Evolutionary conservation across 2,113 vertebrate species (phyloP), one percentile per base, ranked within the genome.

Genomic region (Maccullochella peelii): DNA sequence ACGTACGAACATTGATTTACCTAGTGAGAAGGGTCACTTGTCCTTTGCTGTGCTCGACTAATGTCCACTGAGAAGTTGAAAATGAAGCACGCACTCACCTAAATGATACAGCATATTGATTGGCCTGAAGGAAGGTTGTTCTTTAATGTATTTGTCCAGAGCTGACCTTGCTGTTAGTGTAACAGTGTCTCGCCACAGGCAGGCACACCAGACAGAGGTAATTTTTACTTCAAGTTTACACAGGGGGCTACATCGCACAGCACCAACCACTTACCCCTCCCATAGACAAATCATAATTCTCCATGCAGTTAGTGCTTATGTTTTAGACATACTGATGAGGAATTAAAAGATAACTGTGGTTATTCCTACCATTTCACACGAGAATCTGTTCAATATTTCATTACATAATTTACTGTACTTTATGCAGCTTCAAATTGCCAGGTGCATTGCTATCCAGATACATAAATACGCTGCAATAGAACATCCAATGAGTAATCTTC

Each of bases 81-180:
- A 73, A 87, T 84, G 25, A 74, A 83, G 80, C 67, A 40, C 42
- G 5, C 33, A n/a, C 76, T 83, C 66, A 81, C 66, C 81, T 73
- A 63, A 89, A 85, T 73, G 69, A 81, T 88, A 78, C 65, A 61
- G 65, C n/a, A 20, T 81, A 86, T 86, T 69, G 77, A 87, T 82
- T 84, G 23, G 71, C 80, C 69, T 40, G 8, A 55, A 85, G 86
- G 82, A 73, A 85, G 70, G 83, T 81, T 92, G 82, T 73, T 73
- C 77, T 80, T 47, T 82, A 82, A 86, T 79, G 81, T 72, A 63
- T 85, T 55, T 76, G 50, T 87, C 73, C 77, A 69, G 47, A 79
- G 83, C 33, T 71, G 83, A 85, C 90, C 85, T 91, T 87, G 85
- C 85, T 87, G 73, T 75, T 61, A 54, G 58, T 77, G 68, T 33